Percentiles rank a stretch among this genome's conserved stretches.
Conservation (phyloP, 2,113 vertebrate genomes). For the Gila orcuttii region DNA sequence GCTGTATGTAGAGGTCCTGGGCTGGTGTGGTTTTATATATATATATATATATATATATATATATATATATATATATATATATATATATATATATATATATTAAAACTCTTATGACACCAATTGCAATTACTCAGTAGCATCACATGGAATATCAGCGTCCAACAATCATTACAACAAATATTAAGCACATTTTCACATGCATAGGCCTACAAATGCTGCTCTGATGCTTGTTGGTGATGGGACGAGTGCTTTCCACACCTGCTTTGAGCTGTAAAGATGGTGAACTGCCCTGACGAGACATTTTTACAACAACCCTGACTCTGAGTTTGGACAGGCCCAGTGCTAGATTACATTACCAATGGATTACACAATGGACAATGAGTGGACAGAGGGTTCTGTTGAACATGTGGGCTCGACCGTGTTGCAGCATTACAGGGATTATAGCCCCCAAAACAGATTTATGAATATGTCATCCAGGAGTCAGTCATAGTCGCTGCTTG, state of each 20-base stretch:
- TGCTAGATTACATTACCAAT: conserved; percentile 76
- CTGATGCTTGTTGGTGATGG: conserved; percentile 56
- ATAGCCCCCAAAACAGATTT: conserved; percentile 58
- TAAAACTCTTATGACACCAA: too few relatives aligned
- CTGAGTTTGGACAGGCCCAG: conserved; percentile 73
- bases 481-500: conserved; percentile 59
- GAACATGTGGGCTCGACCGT: conserved; percentile 67
- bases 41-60: too few relatives aligned
- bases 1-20: too few relatives aligned
- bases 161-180: not conserved
- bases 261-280: conserved; percentile 78
- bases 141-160: not conserved
- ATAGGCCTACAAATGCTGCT: not conserved
- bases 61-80: too few relatives aligned
- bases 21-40: too few relatives aligned
- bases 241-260: conserved; percentile 80
- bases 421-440: conserved; percentile 66
- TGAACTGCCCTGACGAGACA: conserved; percentile 66
- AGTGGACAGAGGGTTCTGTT: conserved; percentile 49
- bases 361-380: conserved; percentile 72
- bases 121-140: not conserved
- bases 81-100: too few relatives aligned
- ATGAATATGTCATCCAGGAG: conserved; percentile 58
- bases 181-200: not conserved
- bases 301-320: conserved; percentile 72